Evolutionary conservation across 2,113 vertebrate genomes (phyloP).

Genomic region (Dromas ardeola): DNA sequence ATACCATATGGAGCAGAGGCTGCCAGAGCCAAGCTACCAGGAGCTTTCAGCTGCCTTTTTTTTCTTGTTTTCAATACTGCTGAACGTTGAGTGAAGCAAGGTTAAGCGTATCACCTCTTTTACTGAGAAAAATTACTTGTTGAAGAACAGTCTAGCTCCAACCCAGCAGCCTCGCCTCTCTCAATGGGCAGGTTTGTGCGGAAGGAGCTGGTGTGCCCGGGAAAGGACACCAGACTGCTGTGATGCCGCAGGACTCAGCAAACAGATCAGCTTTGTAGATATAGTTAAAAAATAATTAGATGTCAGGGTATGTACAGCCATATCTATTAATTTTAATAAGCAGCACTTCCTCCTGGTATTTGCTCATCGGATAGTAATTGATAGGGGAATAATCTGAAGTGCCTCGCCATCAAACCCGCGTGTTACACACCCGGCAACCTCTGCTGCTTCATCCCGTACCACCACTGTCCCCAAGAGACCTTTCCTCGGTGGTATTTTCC

Average conservation of each 20-base stretch:
- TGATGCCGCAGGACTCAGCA: neutral
- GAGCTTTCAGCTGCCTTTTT: neutral
- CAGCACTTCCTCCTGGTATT: neutral
- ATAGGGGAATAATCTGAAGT: neutral
- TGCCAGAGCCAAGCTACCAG: conserved; percentile 12
- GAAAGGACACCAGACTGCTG: neutral
- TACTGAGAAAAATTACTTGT: neutral
- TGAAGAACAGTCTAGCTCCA: neutral
- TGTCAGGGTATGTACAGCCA: neutral
- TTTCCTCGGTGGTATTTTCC: neutral
- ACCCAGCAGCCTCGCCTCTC: neutral
- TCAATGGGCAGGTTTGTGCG: neutral
- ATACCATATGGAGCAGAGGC: neutral
- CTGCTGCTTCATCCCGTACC: neutral
- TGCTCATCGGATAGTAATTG: neutral
- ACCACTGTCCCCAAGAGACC: fast-evolving
- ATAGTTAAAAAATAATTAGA: neutral
- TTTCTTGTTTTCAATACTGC: neutral
- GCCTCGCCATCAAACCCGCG: fast-evolving
- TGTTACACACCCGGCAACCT: neutral
- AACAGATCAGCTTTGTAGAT: neutral
- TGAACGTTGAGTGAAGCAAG: neutral
- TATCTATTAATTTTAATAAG: neutral
- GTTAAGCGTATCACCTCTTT: neutral
- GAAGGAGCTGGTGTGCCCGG: neutral